Conservation (phyloP, 1,140 invertebrate genomes). For the Cotesia chilonis region DNA sequence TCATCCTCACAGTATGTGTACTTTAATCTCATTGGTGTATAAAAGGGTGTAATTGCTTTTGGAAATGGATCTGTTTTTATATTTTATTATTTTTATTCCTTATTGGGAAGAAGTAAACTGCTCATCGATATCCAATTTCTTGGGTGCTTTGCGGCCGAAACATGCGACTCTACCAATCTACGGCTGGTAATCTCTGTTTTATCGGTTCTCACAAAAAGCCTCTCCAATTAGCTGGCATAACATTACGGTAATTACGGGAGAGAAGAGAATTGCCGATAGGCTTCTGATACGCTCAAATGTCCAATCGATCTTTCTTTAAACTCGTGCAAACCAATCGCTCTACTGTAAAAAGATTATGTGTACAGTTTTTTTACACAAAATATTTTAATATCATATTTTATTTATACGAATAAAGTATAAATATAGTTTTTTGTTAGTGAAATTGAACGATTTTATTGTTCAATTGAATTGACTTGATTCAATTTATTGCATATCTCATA, state of each 20-base stretch:
- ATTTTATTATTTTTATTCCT: neutral
- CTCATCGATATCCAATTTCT: constrained; percentile 53
- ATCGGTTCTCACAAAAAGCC: constrained; percentile 52
- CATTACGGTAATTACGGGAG: constrained; percentile 56
- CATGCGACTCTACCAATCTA: constrained; percentile 34
- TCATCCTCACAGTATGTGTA: neutral
- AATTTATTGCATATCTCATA: too few relatives aligned
- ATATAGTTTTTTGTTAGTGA: too few relatives aligned
- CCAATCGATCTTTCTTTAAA: constrained; percentile 35
- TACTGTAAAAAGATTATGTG: neutral
- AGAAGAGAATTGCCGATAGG: constrained; percentile 40
- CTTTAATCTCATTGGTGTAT: neutral
- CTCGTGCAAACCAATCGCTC: too few relatives aligned
- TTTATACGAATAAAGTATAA: too few relatives aligned
- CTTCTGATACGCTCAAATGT: constrained; percentile 41
- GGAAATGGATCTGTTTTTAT: neutral
- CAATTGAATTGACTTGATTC: too few relatives aligned
- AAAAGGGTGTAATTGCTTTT: constrained; percentile 15
- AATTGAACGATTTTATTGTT: too few relatives aligned
- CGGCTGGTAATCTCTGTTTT: constrained; percentile 52
- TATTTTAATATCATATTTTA: too few relatives aligned
- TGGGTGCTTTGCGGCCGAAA: constrained; percentile 42
- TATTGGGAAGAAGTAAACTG: constrained; percentile 4
- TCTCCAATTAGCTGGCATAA: constrained; percentile 57
- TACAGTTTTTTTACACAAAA: neutral